Percentiles rank a stretch among this genome's conserved stretches.
Conservation (phyloP, 2,113 vertebrate genomes). For the Lota lota region DNA sequence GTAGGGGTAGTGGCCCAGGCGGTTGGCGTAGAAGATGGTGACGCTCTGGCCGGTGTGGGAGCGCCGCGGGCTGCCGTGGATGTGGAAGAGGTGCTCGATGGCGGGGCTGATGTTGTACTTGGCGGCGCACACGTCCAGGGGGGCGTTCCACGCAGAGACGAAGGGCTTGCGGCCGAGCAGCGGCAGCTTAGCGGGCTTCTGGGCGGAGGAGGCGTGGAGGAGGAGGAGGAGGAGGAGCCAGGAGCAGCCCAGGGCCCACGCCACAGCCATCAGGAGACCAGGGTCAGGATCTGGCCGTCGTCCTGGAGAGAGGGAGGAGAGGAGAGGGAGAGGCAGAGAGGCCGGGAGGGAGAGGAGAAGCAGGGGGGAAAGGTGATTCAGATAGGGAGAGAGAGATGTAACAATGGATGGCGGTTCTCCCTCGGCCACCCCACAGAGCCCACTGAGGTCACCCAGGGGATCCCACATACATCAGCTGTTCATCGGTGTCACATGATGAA, state of each 20-base stretch:
- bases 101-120: constrained; percentile 72
- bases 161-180: constrained; percentile 77
- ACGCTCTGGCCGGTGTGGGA: constrained; percentile 78
- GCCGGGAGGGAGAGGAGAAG: neutral
- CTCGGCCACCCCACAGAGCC: no score
- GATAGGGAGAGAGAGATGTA: neutral
- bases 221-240: constrained; percentile 48
- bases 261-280: constrained; percentile 59
- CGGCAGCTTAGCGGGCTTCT: constrained; percentile 74
- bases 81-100: constrained; percentile 72
- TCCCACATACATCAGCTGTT: no score
- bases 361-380: neutral
- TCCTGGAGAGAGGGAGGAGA: constrained; percentile 39
- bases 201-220: constrained; percentile 58
- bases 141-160: constrained; percentile 79
- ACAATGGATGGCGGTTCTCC: no score
- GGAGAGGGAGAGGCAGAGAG: constrained; percentile 5
- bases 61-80: constrained; percentile 74
- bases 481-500: no score
- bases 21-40: constrained; percentile 82
- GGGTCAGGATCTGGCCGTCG: constrained; percentile 60
- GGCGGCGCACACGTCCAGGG: constrained; percentile 69
- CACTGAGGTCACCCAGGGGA: no score
- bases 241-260: constrained; percentile 54
- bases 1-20: constrained; percentile 78